A percentile compares a stretch with the other conserved stretches of the same genome.
phyloP scores from a whole-genome alignment of 2,888 invertebrate species.

The Orthosia gothica region DNA sequence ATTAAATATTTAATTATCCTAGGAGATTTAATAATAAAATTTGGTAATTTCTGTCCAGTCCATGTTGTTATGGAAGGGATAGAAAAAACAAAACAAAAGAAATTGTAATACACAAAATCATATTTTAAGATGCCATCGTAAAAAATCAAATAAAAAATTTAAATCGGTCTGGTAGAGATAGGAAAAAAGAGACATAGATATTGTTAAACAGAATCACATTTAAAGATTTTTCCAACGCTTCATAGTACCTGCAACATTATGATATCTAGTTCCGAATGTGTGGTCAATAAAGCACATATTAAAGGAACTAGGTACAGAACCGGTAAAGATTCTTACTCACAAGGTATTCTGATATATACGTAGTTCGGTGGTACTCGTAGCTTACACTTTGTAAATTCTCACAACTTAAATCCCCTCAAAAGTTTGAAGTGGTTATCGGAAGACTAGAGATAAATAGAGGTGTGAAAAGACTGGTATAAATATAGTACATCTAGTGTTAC shows the following conservation, averaged over 20 bases:
- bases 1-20: slow-evolving; percentile 43
- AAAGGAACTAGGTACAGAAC: too few species aligned
- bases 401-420: slow-evolving; percentile 1
- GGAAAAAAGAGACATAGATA: too few species aligned
- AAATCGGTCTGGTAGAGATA: too few species aligned
- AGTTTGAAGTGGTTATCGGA: slow-evolving; percentile 1
- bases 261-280: too few species aligned
- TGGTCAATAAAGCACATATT: too few species aligned
- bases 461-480: slow-evolving; percentile 14
- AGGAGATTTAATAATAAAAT: neutral
- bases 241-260: too few species aligned
- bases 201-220: too few species aligned
- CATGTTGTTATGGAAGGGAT: neutral
- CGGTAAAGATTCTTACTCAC: too few species aligned
- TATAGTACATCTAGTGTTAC: slow-evolving; percentile 7
- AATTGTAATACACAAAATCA: neutral
- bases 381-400: neutral
- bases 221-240: too few species aligned
- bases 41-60: neutral
- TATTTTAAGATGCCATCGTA: too few species aligned
- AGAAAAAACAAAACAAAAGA: neutral
- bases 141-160: too few species aligned
- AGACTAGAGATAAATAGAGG: slow-evolving; percentile 9
- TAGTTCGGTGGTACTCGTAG: neutral
- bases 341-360: too few species aligned